phyloP scores from a whole-genome alignment of 2,888 invertebrate genomes.

The Erebia palarica region DNA sequence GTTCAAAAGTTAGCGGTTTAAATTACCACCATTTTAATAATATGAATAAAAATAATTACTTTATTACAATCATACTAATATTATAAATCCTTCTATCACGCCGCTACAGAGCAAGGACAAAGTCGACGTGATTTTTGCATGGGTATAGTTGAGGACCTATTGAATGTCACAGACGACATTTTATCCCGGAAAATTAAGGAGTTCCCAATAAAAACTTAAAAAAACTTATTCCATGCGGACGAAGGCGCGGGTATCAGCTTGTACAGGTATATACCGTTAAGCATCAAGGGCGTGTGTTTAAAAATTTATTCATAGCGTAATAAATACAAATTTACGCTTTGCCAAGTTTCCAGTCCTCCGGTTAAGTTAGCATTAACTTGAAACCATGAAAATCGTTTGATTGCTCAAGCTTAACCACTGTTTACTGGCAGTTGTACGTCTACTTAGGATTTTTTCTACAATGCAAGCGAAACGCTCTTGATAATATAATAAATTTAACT shows the following conservation, averaged over 20 bases:
- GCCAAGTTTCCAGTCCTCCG: not conserved
- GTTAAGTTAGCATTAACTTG: not conserved
- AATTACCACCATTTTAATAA: not conserved
- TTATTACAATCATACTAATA: too few species aligned
- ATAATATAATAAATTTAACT: not conserved
- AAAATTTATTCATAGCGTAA: not conserved
- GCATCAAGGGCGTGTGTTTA: not conserved
- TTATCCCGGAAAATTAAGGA: too few species aligned
- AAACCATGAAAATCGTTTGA: slow-evolving; percentile 29
- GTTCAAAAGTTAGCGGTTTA: slow-evolving; percentile 17
- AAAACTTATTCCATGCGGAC: too few species aligned
- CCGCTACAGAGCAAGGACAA: too few species aligned
- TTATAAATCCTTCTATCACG: too few species aligned
- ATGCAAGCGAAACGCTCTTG: not conserved
- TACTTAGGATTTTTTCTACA: not conserved
- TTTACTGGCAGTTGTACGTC: slow-evolving; percentile 24
- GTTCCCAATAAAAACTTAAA: too few species aligned
- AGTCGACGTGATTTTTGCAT: too few species aligned
- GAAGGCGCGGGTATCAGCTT: too few species aligned
- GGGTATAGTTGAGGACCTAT: too few species aligned
- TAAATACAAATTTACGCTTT: not conserved
- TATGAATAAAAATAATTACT: too few species aligned
- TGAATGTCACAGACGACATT: too few species aligned
- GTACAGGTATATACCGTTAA: not conserved
- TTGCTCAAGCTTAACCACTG: slow-evolving; percentile 26